Percentiles rank a stretch among this genome's conserved stretches.
These are phyloP conservation scores for Drosophila putrida DNA, from an alignment of 2,888 invertebrate genomes.

Conservation along the genomic window DNA sequence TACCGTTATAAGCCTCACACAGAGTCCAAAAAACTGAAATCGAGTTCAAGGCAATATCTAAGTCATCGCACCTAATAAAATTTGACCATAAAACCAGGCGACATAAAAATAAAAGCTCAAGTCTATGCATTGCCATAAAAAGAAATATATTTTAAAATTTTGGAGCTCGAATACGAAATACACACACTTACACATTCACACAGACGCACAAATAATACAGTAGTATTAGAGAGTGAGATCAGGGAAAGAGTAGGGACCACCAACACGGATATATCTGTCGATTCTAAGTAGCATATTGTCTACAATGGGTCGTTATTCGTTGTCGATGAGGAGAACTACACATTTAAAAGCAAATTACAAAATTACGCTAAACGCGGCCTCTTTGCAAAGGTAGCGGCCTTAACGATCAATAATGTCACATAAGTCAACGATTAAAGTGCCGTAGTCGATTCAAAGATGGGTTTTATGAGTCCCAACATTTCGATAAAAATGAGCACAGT, in stretches of 20 bases:
- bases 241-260: conserved; percentile 60
- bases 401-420: conserved; percentile 80
- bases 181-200: not conserved
- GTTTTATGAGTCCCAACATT: conserved; percentile 41
- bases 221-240: conserved; percentile 6
- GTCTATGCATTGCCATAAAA: conserved; percentile 61
- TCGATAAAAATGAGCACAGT: conserved; percentile 23
- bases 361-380: conserved; percentile 71
- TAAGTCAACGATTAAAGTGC: conserved; percentile 76
- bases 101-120: conserved; percentile 72
- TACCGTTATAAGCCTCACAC: conserved; percentile 70
- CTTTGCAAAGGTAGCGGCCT: conserved; percentile 60
- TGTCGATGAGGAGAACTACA: conserved; percentile 19
- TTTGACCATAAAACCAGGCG: conserved; percentile 61
- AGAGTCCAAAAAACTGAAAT: conserved; percentile 43
- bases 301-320: conserved; percentile 22
- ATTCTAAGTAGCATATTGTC: conserved; percentile 72
- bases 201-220: not conserved
- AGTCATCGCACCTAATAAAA: conserved; percentile 80
- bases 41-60: conserved; percentile 79
- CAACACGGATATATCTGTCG: conserved; percentile 48
- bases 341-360: conserved; percentile 72
- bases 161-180: conserved; percentile 36
- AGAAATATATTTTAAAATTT: conserved; percentile 45
- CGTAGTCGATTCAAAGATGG: conserved; percentile 50